Evolutionary conservation across 2,797 vertebrate species (phyloP), one percentile per base, ranked within the genome.

Genomic region (Meda fulgida): DNA sequence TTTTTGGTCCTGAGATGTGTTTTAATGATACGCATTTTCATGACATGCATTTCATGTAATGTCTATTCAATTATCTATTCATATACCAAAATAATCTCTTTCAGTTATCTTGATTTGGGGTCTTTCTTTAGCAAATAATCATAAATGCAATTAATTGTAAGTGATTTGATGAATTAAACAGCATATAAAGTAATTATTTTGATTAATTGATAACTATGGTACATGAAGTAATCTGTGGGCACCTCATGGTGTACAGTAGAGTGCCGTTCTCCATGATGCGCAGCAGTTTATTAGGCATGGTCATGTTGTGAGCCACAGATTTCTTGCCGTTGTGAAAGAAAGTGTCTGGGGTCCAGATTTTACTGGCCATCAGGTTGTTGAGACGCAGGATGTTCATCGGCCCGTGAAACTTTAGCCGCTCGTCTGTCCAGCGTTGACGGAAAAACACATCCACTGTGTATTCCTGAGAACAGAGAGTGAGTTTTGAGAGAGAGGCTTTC

Each of bases 291-390:
- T 98, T 98, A 85, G 97, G 97, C 97, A 98, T 98, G 1, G 97
- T 98, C 97, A 99, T 99, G 88, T 99, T 99, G 91, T 99, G 97
- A 70, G 97, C 97, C 89, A 99, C 97, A 5, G 97, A 99, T 90
- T 99, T 99, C 92, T 99, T 99, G 81, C 97, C 97, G 34, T 99
- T 99, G 93, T 99, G 97, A 88, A 99, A 98, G 92, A 99, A 98
- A 13, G 97, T 98, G 83, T 98, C 97, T 0, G 97, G 97, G 6
- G 97, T 98, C 97, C 97, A 98, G 83, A 98, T 98, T 92, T 97
- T 98, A 92, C 97, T 98, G 85, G 97, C 97, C 97, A 98, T 98
- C 87, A 98, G 93, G 87, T 98, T 98, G 93, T 98, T 98, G 85
- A 98, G 91, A 13, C 93, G 92, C 29, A 94, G 90, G 78, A 92